phyloP scores from a whole-genome alignment of 2,797 vertebrate genomes.

The Sandelia bainsii region DNA sequence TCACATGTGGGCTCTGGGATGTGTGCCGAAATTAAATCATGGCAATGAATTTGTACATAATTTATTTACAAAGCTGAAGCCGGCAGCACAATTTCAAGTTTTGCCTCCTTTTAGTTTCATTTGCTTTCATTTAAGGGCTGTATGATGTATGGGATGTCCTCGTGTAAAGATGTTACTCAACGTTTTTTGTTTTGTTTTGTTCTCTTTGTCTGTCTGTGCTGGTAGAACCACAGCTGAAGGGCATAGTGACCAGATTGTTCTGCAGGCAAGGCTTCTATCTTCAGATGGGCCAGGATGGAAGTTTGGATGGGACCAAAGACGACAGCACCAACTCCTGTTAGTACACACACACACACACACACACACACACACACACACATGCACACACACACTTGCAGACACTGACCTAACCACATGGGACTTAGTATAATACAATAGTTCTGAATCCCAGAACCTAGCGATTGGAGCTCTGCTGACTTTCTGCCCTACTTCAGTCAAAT shows the following conservation, averaged over 20 bases:
- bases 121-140: neutral
- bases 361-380: conserved; percentile 1
- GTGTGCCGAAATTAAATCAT: conserved; percentile 28
- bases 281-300: conserved; percentile 99
- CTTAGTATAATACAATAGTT: no score
- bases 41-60: conserved; percentile 23
- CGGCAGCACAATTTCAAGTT: neutral
- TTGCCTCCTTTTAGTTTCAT: neutral
- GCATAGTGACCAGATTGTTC: conserved; percentile 99
- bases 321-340: conserved; percentile 98
- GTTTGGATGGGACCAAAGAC: conserved; percentile 98
- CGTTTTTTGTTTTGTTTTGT: conserved; percentile 1
- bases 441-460: no score
- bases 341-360: conserved; percentile 20
- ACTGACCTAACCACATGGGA: no score
- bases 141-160: neutral
- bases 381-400: no score
- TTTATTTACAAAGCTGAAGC: neutral
- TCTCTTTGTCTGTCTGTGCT: conserved; percentile 52
- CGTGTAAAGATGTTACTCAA: neutral
- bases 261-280: conserved; percentile 99
- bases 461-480: no score
- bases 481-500: neutral
- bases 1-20: conserved; percentile 20
- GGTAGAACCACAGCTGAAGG: conserved; percentile 99